phyloP scores from a whole-genome alignment of 2,888 invertebrate genomes.

The Neuroscelio doddi region DNA sequence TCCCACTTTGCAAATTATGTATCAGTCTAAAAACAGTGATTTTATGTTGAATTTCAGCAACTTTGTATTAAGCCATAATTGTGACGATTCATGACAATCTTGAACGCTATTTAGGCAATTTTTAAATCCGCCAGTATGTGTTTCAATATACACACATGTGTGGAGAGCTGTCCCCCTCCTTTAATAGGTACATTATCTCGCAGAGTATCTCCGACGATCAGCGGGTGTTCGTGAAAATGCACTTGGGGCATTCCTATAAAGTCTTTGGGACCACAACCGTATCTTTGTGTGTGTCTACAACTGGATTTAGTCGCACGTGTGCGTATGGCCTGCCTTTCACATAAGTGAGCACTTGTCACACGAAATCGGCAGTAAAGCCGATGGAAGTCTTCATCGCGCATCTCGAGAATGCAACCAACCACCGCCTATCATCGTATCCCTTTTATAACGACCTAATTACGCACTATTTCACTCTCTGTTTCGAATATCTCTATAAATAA shows the following conservation, averaged over 20 bases:
- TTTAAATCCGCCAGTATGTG: slow-evolving; percentile 3
- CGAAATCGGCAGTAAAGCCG: slow-evolving; percentile 62
- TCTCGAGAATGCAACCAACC: slow-evolving; percentile 21
- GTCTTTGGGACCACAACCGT: too few relatives aligned
- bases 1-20: too few relatives aligned
- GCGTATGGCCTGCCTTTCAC: too few relatives aligned
- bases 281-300: too few relatives aligned
- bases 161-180: too few relatives aligned
- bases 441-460: neutral
- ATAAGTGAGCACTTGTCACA: slow-evolving; percentile 48
- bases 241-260: slow-evolving; percentile 54
- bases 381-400: slow-evolving; percentile 63
- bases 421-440: slow-evolving; percentile 15
- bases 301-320: slow-evolving; percentile 19
- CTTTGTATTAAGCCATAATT: too few relatives aligned
- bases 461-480: slow-evolving; percentile 42
- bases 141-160: too few relatives aligned
- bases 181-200: slow-evolving; percentile 24
- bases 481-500: slow-evolving; percentile 67
- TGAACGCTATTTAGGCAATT: neutral
- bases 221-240: slow-evolving; percentile 61
- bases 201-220: slow-evolving; percentile 48
- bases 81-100: neutral
- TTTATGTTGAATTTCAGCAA: too few relatives aligned
- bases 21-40: too few relatives aligned